These are phyloP conservation scores for Etheostoma spectabile DNA, from an alignment of 2,113 vertebrate species.

Conservation along the genomic window DNA sequence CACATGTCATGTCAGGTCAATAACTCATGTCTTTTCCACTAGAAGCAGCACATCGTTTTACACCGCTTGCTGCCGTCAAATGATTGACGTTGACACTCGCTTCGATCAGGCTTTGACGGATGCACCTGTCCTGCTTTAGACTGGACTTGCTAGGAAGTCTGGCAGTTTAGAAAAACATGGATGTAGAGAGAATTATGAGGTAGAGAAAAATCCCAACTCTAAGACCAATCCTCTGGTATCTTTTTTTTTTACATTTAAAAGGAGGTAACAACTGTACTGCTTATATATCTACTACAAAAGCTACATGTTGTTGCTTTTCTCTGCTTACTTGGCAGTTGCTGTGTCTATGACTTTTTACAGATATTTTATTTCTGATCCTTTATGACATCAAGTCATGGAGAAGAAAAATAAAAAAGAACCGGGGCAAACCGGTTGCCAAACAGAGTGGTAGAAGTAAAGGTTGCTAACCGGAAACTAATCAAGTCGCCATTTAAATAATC, in stretches of 20 bases:
- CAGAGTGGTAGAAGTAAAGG: too few species aligned
- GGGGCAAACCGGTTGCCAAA: too few species aligned
- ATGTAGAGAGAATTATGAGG: not conserved
- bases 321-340: not conserved
- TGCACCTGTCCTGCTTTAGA: slow-evolving; percentile 38
- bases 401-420: not conserved
- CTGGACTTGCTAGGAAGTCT: slow-evolving; percentile 21
- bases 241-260: not conserved
- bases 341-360: not conserved
- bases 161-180: slow-evolving; percentile 2
- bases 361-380: not conserved
- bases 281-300: not conserved
- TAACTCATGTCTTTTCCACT: slow-evolving; percentile 57
- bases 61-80: slow-evolving; percentile 14
- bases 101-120: slow-evolving; percentile 27
- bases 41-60: slow-evolving; percentile 59
- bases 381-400: not conserved
- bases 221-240: not conserved
- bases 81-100: slow-evolving; percentile 23
- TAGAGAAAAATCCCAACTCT: not conserved
- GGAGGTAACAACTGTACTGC: not conserved
- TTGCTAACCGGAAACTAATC: too few species aligned
- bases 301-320: not conserved
- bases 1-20: slow-evolving; percentile 28
- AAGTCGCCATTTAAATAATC: too few species aligned